Evolutionary conservation across 2,113 vertebrate species (phyloP), one percentile per base, ranked within the genome.

Genomic region (Elachura formosa): DNA sequence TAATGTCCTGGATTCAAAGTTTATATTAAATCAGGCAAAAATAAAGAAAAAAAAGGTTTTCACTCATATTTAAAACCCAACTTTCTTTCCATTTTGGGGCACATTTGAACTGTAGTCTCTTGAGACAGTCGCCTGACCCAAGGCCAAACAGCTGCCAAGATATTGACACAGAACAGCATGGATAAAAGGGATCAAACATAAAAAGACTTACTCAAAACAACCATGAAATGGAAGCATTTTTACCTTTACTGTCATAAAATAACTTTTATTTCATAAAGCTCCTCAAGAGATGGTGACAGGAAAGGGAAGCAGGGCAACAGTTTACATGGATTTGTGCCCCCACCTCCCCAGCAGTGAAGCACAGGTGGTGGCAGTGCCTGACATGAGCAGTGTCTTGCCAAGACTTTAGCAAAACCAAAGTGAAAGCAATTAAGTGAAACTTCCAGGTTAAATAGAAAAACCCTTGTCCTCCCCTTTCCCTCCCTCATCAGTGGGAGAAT

Each of bases 151-250:
- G 95, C 87, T 97, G 76, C 82, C 93, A 96, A 92, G 54, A 97
- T 2, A 96, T 66, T 92, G 91, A 95, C 97, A 96, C 46, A 54
- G 94, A 95, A 73, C 67, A 94, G 66, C 6, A 8, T 62, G 83
- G 94, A 97, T 95, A 87, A 96, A 97, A 96, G 71, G 62, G 73
- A 93, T 78, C 83, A 71, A 95, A 95, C 94, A 96, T 93, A 49
- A 96, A 93, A 96, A 93, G 80, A 93, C 63, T 88, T 90, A 96
- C 94, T 97, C 46, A 62, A 97, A 97, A 92, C 92, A 93, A 61
- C 62, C 69, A 85, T 85, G 76, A 95, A 97, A 95, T 95, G 24
- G 80, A 84, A 94, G 59, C 84, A 76, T 83, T 96, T 96, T 91
- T 93, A 73, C 94, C 94, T 97, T 86, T 80, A 34, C 77, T 95